Evolutionary conservation across 2,113 vertebrate species (phyloP), one percentile per base, ranked within the genome.

Genomic region (Australoheros scitulus): DNA sequence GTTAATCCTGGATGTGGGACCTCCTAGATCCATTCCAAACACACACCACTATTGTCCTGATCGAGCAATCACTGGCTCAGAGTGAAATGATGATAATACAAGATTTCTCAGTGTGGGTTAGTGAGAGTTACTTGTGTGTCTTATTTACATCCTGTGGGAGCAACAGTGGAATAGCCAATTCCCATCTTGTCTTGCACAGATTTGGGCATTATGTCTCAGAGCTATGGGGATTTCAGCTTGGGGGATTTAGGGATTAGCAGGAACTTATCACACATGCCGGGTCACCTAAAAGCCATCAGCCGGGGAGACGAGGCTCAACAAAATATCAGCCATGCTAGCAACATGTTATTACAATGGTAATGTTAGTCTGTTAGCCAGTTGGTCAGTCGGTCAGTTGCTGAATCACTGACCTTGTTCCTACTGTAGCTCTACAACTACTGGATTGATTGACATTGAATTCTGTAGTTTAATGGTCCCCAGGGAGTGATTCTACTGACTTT

Each of bases 201-300:
- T 91, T 92, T 87, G 36, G 77, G 84, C 75, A 85, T 90, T 82
- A 87, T 65, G 82, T 84, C 68, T 70, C 87, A 75, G 82, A 65
- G 72, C 87, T 57, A 52, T 70, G 63, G 77, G 79, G 85, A 91
- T 84, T 91, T 89, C 63, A 86, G 61, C 50, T 72, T 2, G 77
- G 50, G 77, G 81, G 85, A 94, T 88, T 92, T 89, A 47, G 57
- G 89, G 90, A 92, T 92, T 90, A 91, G 80, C 58, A 50, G 79
- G 82, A 91, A 86, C 1, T 78, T 85, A 92, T 92, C 88, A 63
- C 81, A 88, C 76, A 86, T 68, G 77, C 77, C 81, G 64, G 78
- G 83, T 85, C 84, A 89, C 86, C 80, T 75, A 88, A 82, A 79
- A 84, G 81, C 72, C 59, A 89, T 74, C 24, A 57, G 43, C 65